Conservation (phyloP, 2,113 vertebrate species). For the Colistium nudipinnis region DNA sequence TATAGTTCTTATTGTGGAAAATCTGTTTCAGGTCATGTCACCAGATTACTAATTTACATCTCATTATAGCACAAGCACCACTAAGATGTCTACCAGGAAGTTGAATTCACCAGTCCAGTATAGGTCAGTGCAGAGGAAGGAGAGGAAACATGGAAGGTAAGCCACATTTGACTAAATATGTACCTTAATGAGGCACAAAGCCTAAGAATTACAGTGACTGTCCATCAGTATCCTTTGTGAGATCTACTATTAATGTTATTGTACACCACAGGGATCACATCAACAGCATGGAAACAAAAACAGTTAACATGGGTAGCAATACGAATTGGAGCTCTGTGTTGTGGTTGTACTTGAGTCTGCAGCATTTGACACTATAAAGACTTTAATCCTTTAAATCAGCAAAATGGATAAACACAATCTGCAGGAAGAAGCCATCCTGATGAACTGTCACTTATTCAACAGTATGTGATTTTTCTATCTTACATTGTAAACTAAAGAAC, state of each 20-base stretch:
- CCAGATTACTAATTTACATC: conserved; percentile 71
- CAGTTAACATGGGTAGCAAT: conserved; percentile 60
- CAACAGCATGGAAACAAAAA: conserved; percentile 67
- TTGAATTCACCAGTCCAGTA: conserved; percentile 62
- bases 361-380: conserved; percentile 62
- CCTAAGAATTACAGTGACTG: conserved; percentile 66
- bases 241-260: conserved; percentile 66
- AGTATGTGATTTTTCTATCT: conserved; percentile 73
- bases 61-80: conserved; percentile 78
- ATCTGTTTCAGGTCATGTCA: conserved; percentile 54
- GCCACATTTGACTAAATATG: conserved; percentile 68
- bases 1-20: conserved; percentile 74
- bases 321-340: conserved; percentile 56
- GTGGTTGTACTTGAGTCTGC: conserved; percentile 43
- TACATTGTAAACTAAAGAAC: conserved; percentile 78
- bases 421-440: conserved; percentile 57
- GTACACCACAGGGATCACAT: conserved; percentile 75
- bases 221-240: conserved; percentile 59
- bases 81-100: conserved; percentile 74
- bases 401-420: conserved; percentile 57
- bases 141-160: conserved; percentile 65
- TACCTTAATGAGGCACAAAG: conserved; percentile 65
- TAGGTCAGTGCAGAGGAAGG: conserved; percentile 65
- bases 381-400: conserved; percentile 60
- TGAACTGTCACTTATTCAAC: conserved; percentile 61